Evolutionary conservation across 1,140 invertebrate species (phyloP), one percentile per base, ranked within the genome.

Genomic region (Orius insidiosus): DNA sequence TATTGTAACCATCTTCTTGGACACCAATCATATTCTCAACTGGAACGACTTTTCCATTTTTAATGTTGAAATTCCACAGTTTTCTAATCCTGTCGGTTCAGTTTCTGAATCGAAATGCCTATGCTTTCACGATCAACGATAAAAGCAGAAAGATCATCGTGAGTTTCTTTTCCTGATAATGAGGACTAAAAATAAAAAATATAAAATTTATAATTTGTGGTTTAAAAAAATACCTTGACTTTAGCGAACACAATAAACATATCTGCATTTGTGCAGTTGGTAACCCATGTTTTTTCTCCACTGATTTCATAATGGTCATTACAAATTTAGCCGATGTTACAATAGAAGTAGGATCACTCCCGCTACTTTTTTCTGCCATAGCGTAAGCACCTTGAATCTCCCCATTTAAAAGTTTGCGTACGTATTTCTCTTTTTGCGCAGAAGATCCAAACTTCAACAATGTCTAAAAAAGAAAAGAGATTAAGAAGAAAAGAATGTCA

Each of bases 261-360:
- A 39, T 53, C 50, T 19, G 50, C 46, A 36, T 30, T 49, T 19
- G 41, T 32, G 5, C 45, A 49, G 45, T 53, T 51, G 11, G 47
- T 38, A 24, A 53, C 50, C 52, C 52, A 53, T 24, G 44, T 37
- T 39, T 53, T 53, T 9, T 42, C 34, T 13, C 52, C 52, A 44
- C 39, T 52, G 7, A 53, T 10, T 46, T 46, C n/a, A 19, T 16
- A 51, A 4, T 10, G 6, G 5, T 47, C 19, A 14, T 47, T 37
- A 30, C 30, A 31, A 18, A 37, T 24, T 9, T 41, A 18, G 46
- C 43, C 11, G n/a, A 14, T 16, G 45, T 49, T 41, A 24, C 9
- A 35, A 48, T 43, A 1, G 32, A 11, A 7, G 42, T n/a, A 4
- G 49, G 15, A 49, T 53, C 52, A 9, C 43, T 38, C 4, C 47